Evolutionary conservation across 1,140 invertebrate genomes (phyloP), one percentile per base, ranked within the genome.

Genomic region (Holotrichia oblita): DNA sequence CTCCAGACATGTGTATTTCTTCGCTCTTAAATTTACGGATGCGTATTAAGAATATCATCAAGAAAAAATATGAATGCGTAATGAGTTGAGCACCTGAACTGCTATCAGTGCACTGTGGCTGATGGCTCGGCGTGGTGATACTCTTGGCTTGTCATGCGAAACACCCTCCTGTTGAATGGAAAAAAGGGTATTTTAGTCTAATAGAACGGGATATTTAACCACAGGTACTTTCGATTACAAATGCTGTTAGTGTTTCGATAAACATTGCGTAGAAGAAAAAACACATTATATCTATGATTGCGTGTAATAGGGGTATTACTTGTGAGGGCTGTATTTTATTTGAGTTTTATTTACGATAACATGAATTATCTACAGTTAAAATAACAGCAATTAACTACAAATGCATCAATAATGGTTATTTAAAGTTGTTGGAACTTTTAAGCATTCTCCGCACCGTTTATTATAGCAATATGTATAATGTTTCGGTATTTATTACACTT

Each of bases 81-180:
- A 14, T 0, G n/a, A 48, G 44, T 48, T 48, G 12, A 10, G 12
- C 44, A 48, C 44, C 44, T 48, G 44, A 48, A 48, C n/a, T n/a
- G 44, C n/a, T 48, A 12, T 3, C 44, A n/a, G n/a, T n/a, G n/a
- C n/a, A n/a, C n/a, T n/a, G n/a, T n/a, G n/a, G n/a, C n/a, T n/a
- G n/a, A n/a, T n/a, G n/a, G n/a, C n/a, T n/a, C n/a, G n/a, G n/a
- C n/a, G n/a, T 8, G 44, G 12, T 12, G 44, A 14, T n/a, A 14
- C 44, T n/a, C 44, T 48, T 48, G 44, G 44, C 44, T 12, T 48
- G 44, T 48, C 44, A 48, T 48, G 44, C 44, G 44, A 48, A 48
- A 48, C 44, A 48, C 44, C 44, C 44, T 48, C 44, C n/a, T 48
- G 12, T 48, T 48, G 12, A 48, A 48, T 48, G 44, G 44, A 48